Evolutionary conservation across 2,888 invertebrate genomes (phyloP), one percentile per base, ranked within the genome.

Genomic region (Dione vanillae): DNA sequence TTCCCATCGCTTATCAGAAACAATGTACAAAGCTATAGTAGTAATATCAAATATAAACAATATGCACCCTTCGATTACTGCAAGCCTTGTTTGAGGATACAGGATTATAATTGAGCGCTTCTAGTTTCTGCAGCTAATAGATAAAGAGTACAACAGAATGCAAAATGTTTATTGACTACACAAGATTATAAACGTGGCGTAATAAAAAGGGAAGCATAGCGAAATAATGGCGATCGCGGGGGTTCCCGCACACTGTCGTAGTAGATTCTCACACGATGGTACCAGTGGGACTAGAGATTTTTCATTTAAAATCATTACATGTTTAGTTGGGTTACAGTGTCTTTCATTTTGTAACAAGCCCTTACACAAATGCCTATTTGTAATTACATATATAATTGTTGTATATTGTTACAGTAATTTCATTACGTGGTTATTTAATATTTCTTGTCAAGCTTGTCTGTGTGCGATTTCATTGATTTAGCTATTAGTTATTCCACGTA

Each of bases 21-120:
- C 93, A 95, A 94, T 95, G 95, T 95, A 95, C 94, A 95, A 95
- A 95, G 95, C 95, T 95, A 95, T 94, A 94, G 92, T 93, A 93
- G 93, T 92, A 93, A 93, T 94, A 93, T 93, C 93, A 93, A 92
- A 92, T 93, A 93, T 92, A 93, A 93, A 93, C 92, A 93, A 92
- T 92, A 92, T 92, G 93, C 93, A 92, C 93, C 92, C 92, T 92
- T 92, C 91, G 91, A 90, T 92, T 90, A 91, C 92, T 92, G 92
- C 90, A 92, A 93, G 93, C 92, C 91, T 92, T 91, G 84, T 87
- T 85, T 87, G 88, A 91, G 91, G 91, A 90, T 91, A 92, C 88
- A 91, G 90, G 86, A 86, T 91, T 77, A 76, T 74, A 90, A 92
- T 93, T 93, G 92, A 93, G 92, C 92, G 93, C 90, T 92, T 92